Evolutionary conservation across 1,140 invertebrate species (phyloP), one percentile per base, ranked within the genome.

Genomic region (Cardiocondyla obscurior): DNA sequence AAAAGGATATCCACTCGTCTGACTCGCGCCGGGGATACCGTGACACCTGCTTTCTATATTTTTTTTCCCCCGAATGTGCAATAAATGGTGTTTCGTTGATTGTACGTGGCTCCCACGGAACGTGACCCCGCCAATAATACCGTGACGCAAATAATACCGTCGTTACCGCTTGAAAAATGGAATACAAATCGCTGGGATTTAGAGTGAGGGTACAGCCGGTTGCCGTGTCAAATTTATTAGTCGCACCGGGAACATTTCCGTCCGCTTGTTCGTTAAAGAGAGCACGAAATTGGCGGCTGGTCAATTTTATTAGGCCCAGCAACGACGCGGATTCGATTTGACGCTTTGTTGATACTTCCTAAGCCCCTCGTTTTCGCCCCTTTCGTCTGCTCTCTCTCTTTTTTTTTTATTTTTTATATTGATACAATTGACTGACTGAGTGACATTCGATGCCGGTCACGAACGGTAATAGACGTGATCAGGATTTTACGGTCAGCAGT

Each of bases 391-490:
- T 67, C n/a, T n/a, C n/a, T n/a, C n/a, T n/a, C n/a, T n/a, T n/a
- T n/a, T n/a, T n/a, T n/a, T n/a, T n/a, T n/a, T n/a, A n/a, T n/a
- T 65, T 65, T 69, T 53, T 77, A 85, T 46, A 83, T 25, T 57
- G 22, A 30, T 22, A 58, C 84, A 51, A 86, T 79, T 87, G 85
- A 87, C 81, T 70, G 81, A 86, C 65, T 25, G 64, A 46, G 44
- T 77, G 72, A 81, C 74, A 69, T 87, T 84, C 53, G 53, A 51
- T 82, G 82, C 51, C 28, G 77, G 72, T 88, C 85, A 88, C 85
- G 82, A 73, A 77, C 77, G 60, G 72, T 86, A 83, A 86, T 67
- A 86, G 51, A 87, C 85, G 73, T 81, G 81, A 84, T 84, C 82
- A 53, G 62, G 53, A 76, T 84, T 87, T 87, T 84, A 84, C 62